A percentile compares a stretch with the other conserved stretches of the same genome.
These are phyloP conservation scores for Hydriomena furcata DNA, from an alignment of 2,888 invertebrate genomes.

Conservation along the genomic window DNA sequence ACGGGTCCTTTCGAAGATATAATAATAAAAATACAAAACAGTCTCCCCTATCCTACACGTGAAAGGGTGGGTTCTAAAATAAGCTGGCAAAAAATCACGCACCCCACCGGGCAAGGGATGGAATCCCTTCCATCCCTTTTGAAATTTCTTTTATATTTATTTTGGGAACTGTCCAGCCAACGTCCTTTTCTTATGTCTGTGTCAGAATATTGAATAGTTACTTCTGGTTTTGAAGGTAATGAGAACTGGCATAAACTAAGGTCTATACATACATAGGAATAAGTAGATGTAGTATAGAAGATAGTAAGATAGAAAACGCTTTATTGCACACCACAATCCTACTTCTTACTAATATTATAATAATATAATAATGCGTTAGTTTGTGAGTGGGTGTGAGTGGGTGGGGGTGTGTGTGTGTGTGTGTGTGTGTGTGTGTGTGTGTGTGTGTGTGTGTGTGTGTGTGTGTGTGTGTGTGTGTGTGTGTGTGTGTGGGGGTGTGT, in stretches of 20 bases:
- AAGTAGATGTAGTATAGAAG: too few relatives aligned
- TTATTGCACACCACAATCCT: too few relatives aligned
- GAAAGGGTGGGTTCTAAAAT: slow-evolving; percentile 36
- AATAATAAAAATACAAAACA: slow-evolving; percentile 26
- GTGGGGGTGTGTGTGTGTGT: too few relatives aligned
- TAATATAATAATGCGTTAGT: too few relatives aligned
- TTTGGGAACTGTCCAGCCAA: slow-evolving; percentile 30
- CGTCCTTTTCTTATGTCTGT: slow-evolving; percentile 20
- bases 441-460: too few relatives aligned
- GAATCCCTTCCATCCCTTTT: slow-evolving; percentile 23
- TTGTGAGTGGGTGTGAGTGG: too few relatives aligned
- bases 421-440: too few relatives aligned
- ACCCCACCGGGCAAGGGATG: slow-evolving; percentile 36
- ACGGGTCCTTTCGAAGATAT: slow-evolving; percentile 6
- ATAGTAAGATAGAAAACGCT: too few relatives aligned
- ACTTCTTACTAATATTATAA: too few relatives aligned
- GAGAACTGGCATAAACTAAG: not conserved
- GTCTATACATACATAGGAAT: too few relatives aligned
- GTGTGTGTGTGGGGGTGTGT: too few relatives aligned
- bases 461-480: too few relatives aligned
- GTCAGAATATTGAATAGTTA: slow-evolving; percentile 15
- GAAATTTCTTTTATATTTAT: slow-evolving; percentile 35
- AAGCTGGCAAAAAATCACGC: slow-evolving; percentile 38
- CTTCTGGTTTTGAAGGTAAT: not conserved
- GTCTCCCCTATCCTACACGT: slow-evolving; percentile 31